Percentiles rank a stretch among this genome's conserved stretches.
These are phyloP conservation scores for Neelides folsomi DNA, from an alignment of 2,888 invertebrate species.

Conservation along the genomic window DNA sequence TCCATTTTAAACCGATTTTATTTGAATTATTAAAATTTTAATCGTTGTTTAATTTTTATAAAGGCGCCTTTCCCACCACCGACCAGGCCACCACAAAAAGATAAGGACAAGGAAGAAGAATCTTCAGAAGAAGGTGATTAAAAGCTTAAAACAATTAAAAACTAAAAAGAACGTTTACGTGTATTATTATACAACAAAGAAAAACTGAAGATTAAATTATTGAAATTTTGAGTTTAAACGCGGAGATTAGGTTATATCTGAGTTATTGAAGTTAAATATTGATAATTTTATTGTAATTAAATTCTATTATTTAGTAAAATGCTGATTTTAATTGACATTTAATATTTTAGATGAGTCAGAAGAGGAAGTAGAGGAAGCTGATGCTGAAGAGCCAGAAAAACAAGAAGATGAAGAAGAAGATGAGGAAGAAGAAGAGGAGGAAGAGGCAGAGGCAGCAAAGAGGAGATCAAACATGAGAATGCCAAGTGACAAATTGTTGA, in stretches of 20 bases:
- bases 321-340: too few relatives aligned
- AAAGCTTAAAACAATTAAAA: too few relatives aligned
- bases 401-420: constrained; percentile 19
- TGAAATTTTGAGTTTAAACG: too few relatives aligned
- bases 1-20: too few relatives aligned
- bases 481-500: constrained; percentile 26
- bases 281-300: too few relatives aligned
- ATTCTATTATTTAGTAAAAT: too few relatives aligned
- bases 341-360: neutral
- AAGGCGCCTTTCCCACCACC: constrained; percentile 22
- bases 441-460: constrained; percentile 6
- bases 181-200: too few relatives aligned
- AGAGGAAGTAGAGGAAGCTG: constrained; percentile 4
- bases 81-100: constrained; percentile 4
- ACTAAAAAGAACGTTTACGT: too few relatives aligned
- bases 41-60: neutral
- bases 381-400: constrained; percentile 6
- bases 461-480: constrained; percentile 15
- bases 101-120: constrained; percentile 4
- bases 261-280: too few relatives aligned
- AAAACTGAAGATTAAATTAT: too few relatives aligned
- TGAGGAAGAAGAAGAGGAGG: constrained; percentile 14
- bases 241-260: too few relatives aligned
- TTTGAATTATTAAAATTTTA: neutral
- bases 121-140: neutral